Conservation (phyloP, 2,888 invertebrate genomes). For the Drosophila colorata region DNA sequence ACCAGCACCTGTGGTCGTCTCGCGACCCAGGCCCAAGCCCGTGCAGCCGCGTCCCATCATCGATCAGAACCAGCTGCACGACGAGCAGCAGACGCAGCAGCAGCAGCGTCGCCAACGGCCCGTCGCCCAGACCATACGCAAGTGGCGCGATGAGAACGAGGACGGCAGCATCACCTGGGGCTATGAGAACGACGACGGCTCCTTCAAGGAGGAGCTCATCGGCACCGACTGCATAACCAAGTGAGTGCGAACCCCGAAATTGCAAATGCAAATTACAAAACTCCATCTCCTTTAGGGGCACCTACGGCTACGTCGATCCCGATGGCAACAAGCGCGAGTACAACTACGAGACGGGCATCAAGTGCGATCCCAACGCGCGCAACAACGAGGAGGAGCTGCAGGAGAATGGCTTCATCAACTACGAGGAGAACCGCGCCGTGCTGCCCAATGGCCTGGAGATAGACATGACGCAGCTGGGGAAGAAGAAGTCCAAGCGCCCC, state of each 20-base stretch:
- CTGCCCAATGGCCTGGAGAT: slow-evolving; percentile 90
- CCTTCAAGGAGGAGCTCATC: slow-evolving; percentile 93
- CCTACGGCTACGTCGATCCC: slow-evolving; percentile 94
- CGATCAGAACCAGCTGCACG: slow-evolving; percentile 80
- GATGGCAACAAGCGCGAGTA: slow-evolving; percentile 93
- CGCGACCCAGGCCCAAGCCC: slow-evolving; percentile 79
- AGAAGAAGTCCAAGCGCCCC: slow-evolving; percentile 89
- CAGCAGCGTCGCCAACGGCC: slow-evolving; percentile 87
- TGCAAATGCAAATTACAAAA: not conserved
- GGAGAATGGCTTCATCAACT: slow-evolving; percentile 89
- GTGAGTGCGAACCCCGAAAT: slow-evolving; percentile 64
- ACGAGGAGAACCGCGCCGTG: slow-evolving; percentile 90
- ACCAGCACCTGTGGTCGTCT: slow-evolving; percentile 79
- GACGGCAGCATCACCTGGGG: slow-evolving; percentile 94
- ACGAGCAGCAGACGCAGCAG: slow-evolving; percentile 74
- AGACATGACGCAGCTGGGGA: slow-evolving; percentile 90
- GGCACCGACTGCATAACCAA: slow-evolving; percentile 91
- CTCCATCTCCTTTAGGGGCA: slow-evolving; percentile 86
- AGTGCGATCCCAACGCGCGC: slow-evolving; percentile 86
- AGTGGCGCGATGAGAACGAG: slow-evolving; percentile 91
- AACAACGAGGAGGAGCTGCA: slow-evolving; percentile 86
- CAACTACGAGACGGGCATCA: slow-evolving; percentile 92
- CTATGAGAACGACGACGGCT: slow-evolving; percentile 94
- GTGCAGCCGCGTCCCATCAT: slow-evolving; percentile 82
- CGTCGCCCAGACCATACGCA: slow-evolving; percentile 89